Conservation (phyloP, 2,888 invertebrate species). For the Hemithea aestivaria region DNA sequence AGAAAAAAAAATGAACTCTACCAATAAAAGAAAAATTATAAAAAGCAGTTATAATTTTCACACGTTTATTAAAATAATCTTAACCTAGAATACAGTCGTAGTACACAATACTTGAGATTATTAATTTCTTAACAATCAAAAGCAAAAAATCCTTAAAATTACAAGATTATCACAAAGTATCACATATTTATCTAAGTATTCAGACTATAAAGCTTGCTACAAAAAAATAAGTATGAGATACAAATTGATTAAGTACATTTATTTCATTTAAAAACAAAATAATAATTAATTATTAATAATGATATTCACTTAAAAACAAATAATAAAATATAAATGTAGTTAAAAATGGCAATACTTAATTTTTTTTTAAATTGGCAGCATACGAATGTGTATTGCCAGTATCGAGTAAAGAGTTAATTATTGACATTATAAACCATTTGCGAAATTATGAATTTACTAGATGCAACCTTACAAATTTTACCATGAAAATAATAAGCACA, state of each 20-base stretch:
- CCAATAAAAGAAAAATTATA: not conserved
- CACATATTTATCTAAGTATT: conserved; percentile 47
- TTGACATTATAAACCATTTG: too few species aligned
- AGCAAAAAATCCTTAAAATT: conserved; percentile 36
- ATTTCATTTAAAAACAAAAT: not conserved
- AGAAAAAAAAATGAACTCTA: too few species aligned
- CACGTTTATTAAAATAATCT: conserved; percentile 2
- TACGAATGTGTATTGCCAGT: too few species aligned
- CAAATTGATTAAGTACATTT: conserved; percentile 11
- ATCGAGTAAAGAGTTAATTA: too few species aligned
- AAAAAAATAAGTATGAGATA: conserved; percentile 14
- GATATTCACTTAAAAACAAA: not conserved
- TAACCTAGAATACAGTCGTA: conserved; percentile 28
- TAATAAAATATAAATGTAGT: not conserved
- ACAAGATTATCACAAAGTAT: conserved; percentile 61
- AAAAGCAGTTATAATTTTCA: not conserved
- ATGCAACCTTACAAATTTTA: too few species aligned
- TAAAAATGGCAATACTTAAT: too few species aligned
- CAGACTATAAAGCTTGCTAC: conserved; percentile 43
- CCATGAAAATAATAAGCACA: too few species aligned
- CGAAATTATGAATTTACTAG: too few species aligned
- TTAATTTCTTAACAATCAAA: conserved; percentile 24
- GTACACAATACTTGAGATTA: conserved; percentile 28
- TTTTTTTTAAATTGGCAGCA: too few species aligned
- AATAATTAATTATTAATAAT: not conserved